Base-by-base conservation (phyloP, 2,797 vertebrate genomes). In the Danio jaintianensis region DNA sequence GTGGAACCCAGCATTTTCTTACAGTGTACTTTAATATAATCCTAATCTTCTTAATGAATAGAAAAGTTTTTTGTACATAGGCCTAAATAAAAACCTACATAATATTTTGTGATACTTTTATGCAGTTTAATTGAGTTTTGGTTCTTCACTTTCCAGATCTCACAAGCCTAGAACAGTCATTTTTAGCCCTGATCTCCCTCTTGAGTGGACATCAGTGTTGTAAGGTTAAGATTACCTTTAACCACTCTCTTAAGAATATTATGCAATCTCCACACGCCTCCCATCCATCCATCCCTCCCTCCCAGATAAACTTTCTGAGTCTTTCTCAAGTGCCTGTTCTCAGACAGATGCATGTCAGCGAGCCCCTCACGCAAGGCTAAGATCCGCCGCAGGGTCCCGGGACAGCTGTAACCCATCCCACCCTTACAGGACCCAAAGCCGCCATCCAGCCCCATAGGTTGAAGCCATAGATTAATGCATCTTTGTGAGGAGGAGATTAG, bases 401-500 rank as follows among this genome's bases (percentile, higher is more conserved):
- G 18, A 50, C 69, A 58, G 8, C 42, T 43, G 40, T 48, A 36
- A 29, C 29, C 43, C 22, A 29, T 56, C 12, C 29, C 29, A 53
- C 40, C 50, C 38, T 72, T 16, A 4, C 59, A 40, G 55, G 22
- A 48, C 76, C 45, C 69, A 43, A 50, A 52, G 5, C 50, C 66
- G 50, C 42, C 69, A 42, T 71, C 6, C 18, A 79, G 58, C 47
- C 3, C 36, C 7, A 73, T 40, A 66, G 40, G 47, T 38, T 53
- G 61, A 66, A 80, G 68, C 47, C 58, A 74, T 78, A 78, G 82
- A 80, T 86, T 84, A 84, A 67, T 80, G 80, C 59, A 83, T 81
- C 75, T 85, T 80, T 76, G 67, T 80, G 73, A 82, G 48, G 74
- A 83, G 72, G 66, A 86, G 85, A 86, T 86, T 86, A 85, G 76